Conservation (phyloP, 2,888 invertebrate genomes). For the Oligia fasciuncula region DNA sequence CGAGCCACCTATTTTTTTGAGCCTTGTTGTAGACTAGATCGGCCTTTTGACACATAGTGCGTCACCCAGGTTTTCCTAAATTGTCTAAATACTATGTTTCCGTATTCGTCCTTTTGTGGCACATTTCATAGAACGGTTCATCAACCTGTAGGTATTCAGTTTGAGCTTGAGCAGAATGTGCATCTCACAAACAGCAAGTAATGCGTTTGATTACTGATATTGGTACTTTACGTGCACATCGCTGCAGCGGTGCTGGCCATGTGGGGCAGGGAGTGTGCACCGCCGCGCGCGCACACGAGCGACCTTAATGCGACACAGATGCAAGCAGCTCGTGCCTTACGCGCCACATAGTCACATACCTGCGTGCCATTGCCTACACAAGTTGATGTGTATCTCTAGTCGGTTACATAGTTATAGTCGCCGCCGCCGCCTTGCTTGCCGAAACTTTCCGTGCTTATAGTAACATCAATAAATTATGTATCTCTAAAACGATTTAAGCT, state of each 20-base stretch:
- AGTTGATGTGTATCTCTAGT: neutral
- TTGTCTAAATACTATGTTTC: constrained; percentile 9
- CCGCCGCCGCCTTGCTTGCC: neutral
- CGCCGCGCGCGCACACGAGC: constrained; percentile 50
- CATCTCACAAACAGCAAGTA: neutral
- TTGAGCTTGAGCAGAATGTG: neutral
- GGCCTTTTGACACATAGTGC: no score
- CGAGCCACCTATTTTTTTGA: no score
- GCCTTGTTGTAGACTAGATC: no score
- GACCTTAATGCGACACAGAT: constrained; percentile 40
- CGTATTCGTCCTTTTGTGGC: neutral
- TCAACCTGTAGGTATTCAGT: neutral
- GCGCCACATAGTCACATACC: neutral
- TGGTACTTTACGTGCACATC: neutral
- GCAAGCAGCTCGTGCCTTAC: constrained; percentile 27
- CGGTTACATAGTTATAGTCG: neutral
- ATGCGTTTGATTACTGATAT: constrained; percentile 3
- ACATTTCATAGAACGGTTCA: neutral
- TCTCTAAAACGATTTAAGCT: constrained; percentile 1
- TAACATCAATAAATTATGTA: constrained; percentile 16
- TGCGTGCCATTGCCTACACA: neutral
- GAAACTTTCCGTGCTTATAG: neutral
- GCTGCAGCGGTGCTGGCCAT: constrained; percentile 1
- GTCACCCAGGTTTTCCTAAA: neutral
- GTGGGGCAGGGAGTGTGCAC: constrained; percentile 1